A percentile compares a stretch with the other conserved stretches of the same genome.
Conservation (phyloP, 2,113 vertebrate genomes). For the Chaetops frenatus region DNA sequence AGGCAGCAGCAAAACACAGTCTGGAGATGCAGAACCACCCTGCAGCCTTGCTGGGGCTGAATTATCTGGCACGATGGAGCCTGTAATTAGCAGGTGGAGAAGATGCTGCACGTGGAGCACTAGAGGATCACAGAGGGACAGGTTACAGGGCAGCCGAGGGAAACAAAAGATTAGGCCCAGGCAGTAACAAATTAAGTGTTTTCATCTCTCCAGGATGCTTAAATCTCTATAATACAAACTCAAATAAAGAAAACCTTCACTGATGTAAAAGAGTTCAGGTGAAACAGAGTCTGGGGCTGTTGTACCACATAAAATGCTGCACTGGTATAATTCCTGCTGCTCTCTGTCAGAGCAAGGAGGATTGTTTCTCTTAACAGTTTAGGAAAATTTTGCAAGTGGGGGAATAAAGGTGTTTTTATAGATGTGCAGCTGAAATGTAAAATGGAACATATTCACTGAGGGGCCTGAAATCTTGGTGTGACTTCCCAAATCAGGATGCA, state of each 20-base stretch:
- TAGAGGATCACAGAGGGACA: not conserved
- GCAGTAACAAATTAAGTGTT: not conserved
- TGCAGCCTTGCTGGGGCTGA: not conserved
- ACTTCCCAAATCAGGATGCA: not conserved
- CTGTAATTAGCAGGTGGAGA: constrained; percentile 33
- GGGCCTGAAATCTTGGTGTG: not conserved
- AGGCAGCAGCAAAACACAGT: fast-evolving
- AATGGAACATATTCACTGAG: not conserved
- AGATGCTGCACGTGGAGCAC: not conserved
- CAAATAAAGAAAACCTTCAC: not conserved
- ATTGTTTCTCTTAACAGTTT: not conserved
- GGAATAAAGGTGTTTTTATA: not conserved
- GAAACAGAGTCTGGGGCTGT: not conserved
- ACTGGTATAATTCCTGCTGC: not conserved
- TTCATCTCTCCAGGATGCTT: not conserved
- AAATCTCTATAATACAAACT: not conserved
- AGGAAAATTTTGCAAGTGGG: not conserved
- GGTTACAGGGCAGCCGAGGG: not conserved
- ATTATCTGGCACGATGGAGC: constrained; percentile 35
- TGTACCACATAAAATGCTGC: not conserved
- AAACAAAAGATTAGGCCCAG: not conserved
- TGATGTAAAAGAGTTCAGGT: not conserved
- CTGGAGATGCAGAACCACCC: not conserved
- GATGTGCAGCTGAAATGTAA: not conserved
- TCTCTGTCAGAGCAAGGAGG: not conserved